Evolutionary conservation across 2,797 vertebrate species (phyloP), one percentile per base, ranked within the genome.

Genomic region (Hoplostethus mediterraneus): DNA sequence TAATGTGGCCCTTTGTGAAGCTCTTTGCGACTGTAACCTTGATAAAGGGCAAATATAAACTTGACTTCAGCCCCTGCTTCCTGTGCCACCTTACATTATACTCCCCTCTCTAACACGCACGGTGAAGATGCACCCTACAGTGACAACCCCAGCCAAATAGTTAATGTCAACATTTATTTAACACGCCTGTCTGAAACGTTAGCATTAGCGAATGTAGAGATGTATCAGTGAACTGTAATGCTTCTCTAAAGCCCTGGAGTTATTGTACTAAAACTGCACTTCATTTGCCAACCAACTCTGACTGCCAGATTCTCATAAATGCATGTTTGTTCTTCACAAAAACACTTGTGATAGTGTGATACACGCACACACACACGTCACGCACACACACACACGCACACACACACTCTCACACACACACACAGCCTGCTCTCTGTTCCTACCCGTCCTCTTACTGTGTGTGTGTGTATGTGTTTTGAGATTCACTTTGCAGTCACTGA

Each of bases 331-430:
- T 73, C 14, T 1, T 63, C 69, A 76, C 30, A n/a, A 60, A 28
- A 80, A 82, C 83, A 85, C 73, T 76, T 82, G 82, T 6, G 59
- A 64, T 14, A 48, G 28, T 68, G 63, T 13, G 57, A 64, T 30
- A 44, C 42, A 60, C 45, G 5, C 5, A 57, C 16, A 63, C 28
- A 28, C 28, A 2, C 28, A 28, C 3, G 1, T n/a, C 59, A 59
- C 25, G 48, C 42, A 60, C 45, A 5, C 5, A 57, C 16, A 63
- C 59, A 59, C 52, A 58, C 25, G 13, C 45, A 21, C 59, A 59
- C 52, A 58, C 25, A 16, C 45, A n/a, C n/a, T n/a, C n/a, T n/a
- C n/a, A 12, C 51, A 64, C 49, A 3, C 59, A 45, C 63, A 28
- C 47, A 59, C 62, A 71, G 28, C 63, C 61, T 65, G 53, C 25